These are phyloP conservation scores for Tokudaia tokunoshimensis DNA, from an alignment of 2,797 vertebrate genomes.

Conservation along the genomic window DNA sequence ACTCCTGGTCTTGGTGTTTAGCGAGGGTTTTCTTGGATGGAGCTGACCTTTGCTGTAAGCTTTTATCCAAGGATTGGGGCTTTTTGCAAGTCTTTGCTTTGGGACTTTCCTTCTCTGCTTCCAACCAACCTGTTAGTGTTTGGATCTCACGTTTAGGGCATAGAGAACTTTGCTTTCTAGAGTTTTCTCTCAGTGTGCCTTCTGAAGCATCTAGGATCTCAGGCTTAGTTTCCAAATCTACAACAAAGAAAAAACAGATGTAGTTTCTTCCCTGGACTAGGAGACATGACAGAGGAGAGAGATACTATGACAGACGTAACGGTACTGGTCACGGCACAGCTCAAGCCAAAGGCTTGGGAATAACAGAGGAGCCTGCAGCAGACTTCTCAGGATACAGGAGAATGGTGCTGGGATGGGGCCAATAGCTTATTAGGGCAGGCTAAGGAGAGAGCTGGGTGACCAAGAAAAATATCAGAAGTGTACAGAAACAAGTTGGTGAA, in stretches of 20 bases:
- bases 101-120: slow-evolving; percentile 32
- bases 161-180: not conserved
- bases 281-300: slow-evolving; percentile 21
- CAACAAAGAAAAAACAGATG: slow-evolving; percentile 73
- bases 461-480: not conserved
- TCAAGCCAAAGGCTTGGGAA: not conserved
- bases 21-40: slow-evolving; percentile 48
- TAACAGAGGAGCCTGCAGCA: no score
- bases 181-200: not conserved
- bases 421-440: not conserved
- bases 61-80: slow-evolving; percentile 24
- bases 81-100: slow-evolving; percentile 24
- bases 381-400: not conserved
- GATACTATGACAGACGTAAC: not conserved
- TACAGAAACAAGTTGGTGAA: slow-evolving; percentile 1
- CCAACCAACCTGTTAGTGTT: not conserved
- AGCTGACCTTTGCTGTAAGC: not conserved
- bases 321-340: not conserved
- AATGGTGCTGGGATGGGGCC: not conserved
- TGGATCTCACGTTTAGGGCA: slow-evolving; percentile 45
- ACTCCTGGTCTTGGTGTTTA: slow-evolving; percentile 76
- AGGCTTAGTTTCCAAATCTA: slow-evolving; percentile 63
- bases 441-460: not conserved
- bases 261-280: not conserved
- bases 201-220: slow-evolving; percentile 24